These are phyloP conservation scores for Drosophila austrosaltans DNA, from an alignment of 2,888 invertebrate genomes.

Conservation along the genomic window DNA sequence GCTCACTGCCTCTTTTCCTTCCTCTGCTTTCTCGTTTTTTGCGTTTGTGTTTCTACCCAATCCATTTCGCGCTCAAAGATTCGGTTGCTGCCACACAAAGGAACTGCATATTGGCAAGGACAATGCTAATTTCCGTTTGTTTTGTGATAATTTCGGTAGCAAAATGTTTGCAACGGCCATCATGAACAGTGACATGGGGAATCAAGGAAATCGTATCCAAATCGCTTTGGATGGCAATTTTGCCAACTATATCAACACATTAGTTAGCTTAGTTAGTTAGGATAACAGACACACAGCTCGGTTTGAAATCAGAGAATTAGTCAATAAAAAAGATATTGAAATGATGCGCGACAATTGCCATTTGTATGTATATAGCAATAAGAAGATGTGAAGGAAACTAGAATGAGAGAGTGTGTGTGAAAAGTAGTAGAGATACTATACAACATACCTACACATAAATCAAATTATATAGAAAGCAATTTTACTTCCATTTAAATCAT, in stretches of 20 bases:
- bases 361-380: constrained; percentile 52
- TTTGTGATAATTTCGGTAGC: constrained; percentile 65
- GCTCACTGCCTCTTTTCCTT: background rate
- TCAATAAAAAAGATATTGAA: constrained; percentile 15
- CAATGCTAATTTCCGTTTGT: constrained; percentile 53
- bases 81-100: constrained; percentile 42
- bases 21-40: background rate
- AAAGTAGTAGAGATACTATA: constrained; percentile 4
- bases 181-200: constrained; percentile 67
- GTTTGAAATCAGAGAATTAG: constrained; percentile 27
- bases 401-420: constrained; percentile 21
- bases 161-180: constrained; percentile 52
- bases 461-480: constrained; percentile 26
- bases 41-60: background rate
- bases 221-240: constrained; percentile 40
- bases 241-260: constrained; percentile 80
- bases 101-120: constrained; percentile 43
- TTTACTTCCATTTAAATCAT: constrained; percentile 23
- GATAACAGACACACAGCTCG: constrained; percentile 42
- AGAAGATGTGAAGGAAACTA: constrained; percentile 20
- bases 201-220: constrained; percentile 19
- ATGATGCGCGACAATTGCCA: constrained; percentile 16
- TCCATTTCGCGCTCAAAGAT: constrained; percentile 33
- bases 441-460: constrained; percentile 28
- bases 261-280: constrained; percentile 78